Percentiles rank a stretch among this genome's conserved stretches.
Conservation (phyloP, 2,113 vertebrate genomes). For the Dipodomys stephensi region DNA sequence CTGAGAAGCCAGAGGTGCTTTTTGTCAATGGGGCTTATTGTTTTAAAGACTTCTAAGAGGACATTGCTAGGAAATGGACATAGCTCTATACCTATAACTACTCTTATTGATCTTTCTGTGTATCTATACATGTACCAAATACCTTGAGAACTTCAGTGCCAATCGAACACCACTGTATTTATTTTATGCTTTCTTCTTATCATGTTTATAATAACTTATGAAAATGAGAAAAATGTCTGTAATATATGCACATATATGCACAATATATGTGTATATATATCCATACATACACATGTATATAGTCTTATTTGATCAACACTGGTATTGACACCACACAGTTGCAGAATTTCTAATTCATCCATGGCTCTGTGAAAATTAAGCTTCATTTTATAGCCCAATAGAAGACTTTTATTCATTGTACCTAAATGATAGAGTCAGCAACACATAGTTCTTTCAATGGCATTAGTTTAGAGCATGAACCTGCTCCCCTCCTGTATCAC, state of each 20-base stretch:
- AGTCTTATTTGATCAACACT: background rate
- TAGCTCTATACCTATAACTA: background rate
- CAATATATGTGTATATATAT: no score
- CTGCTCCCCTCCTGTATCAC: background rate
- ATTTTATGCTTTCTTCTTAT: conserved; percentile 1
- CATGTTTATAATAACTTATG: background rate
- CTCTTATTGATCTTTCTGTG: background rate
- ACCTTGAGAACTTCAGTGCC: background rate
- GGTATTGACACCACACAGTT: background rate
- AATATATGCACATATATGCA: no score
- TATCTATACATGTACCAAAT: background rate
- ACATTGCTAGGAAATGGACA: background rate
- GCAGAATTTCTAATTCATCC: background rate
- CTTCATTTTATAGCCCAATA: background rate
- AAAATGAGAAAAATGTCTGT: background rate
- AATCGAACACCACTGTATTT: background rate
- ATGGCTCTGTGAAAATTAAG: conserved; percentile 4
- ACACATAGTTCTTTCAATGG: background rate
- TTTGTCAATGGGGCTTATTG: background rate
- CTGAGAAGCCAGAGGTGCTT: background rate
- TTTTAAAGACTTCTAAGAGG: background rate
- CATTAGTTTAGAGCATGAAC: background rate
- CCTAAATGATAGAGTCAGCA: background rate
- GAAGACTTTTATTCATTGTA: conserved; percentile 14
- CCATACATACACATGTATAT: background rate